Percentiles rank a stretch among this genome's conserved stretches.
These are phyloP conservation scores for Amyelois transitella DNA, from an alignment of 1,140 invertebrate species.

Conservation along the genomic window DNA sequence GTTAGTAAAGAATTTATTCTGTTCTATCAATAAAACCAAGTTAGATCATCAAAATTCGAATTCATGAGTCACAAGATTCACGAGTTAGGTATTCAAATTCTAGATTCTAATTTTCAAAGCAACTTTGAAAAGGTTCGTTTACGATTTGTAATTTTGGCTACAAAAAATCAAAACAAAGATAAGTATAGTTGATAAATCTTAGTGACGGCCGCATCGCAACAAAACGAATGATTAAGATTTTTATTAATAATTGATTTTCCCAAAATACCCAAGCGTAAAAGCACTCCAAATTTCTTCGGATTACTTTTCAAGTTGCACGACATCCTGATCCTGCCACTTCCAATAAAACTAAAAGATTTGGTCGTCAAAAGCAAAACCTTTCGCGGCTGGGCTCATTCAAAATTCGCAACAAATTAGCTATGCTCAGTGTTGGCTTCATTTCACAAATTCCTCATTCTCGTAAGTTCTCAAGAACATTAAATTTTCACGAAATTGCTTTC, in stretches of 20 bases:
- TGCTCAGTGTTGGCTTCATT: constrained; percentile 56
- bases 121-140: no score
- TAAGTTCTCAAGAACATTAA: constrained; percentile 61
- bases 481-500: constrained; percentile 68
- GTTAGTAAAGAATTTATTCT: no score
- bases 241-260: background rate
- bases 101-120: no score
- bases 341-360: constrained; percentile 11
- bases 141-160: no score
- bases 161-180: no score
- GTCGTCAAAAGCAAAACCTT: constrained; percentile 3
- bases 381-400: constrained; percentile 35
- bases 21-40: no score
- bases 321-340: constrained; percentile 8
- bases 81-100: no score
- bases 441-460: constrained; percentile 60
- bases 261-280: background rate
- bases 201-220: no score
- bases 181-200: no score
- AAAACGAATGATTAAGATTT: no score
- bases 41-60: no score
- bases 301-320: background rate
- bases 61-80: no score
- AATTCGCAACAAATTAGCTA: constrained; percentile 61
- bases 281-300: background rate